A percentile compares a stretch with the other conserved stretches of the same genome.
phyloP scores from a whole-genome alignment of 2,113 vertebrate species.

The Geothlypis trichas region DNA sequence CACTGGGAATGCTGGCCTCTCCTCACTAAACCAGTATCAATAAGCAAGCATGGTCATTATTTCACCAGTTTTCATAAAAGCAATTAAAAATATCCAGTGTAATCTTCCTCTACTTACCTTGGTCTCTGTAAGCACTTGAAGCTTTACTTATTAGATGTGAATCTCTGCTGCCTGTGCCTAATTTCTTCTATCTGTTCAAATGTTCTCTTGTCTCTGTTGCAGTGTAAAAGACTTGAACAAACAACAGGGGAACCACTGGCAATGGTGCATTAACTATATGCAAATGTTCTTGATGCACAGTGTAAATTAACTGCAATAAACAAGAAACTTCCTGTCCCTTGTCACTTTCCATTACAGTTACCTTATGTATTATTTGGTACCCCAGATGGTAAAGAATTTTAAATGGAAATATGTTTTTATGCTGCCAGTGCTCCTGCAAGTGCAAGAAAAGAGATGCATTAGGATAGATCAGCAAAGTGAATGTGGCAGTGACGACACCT shows the following conservation, averaged over 20 bases:
- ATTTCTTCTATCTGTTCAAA: background rate
- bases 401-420: background rate
- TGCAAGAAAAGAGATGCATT: background rate
- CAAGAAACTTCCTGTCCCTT: conserved; percentile 21
- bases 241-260: background rate
- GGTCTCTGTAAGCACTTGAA: background rate
- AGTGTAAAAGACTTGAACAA: background rate
- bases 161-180: background rate
- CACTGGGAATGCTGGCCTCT: background rate
- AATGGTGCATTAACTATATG: background rate
- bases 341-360: background rate
- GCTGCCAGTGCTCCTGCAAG: background rate
- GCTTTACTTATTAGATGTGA: background rate
- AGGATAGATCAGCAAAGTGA: background rate
- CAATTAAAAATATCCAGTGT: background rate
- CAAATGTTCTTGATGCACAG: background rate
- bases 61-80: background rate
- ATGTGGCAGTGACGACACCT: background rate
- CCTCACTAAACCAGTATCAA: background rate
- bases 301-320: conserved; percentile 1
- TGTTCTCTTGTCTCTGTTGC: background rate
- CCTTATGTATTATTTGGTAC: conserved; percentile 43
- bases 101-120: background rate
- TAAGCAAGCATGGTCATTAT: background rate
- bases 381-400: background rate